A percentile compares a stretch with the other conserved stretches of the same genome.
These are phyloP conservation scores for Mamestra brassicae DNA, from an alignment of 2,888 invertebrate genomes.

Conservation along the genomic window DNA sequence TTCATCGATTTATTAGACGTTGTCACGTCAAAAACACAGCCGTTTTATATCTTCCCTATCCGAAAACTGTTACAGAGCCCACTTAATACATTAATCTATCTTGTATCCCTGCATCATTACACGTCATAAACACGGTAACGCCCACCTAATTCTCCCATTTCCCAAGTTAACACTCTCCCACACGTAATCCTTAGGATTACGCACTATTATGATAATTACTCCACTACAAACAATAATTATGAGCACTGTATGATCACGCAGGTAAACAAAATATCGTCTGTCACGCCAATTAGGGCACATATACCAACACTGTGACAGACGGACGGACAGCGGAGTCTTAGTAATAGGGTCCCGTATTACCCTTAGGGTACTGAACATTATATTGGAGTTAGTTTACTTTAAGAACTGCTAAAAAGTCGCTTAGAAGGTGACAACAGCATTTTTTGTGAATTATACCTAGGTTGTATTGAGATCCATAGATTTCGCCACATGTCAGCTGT, in stretches of 20 bases:
- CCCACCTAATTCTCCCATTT: slow-evolving; percentile 18
- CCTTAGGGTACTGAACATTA: no score
- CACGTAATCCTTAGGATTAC: slow-evolving; percentile 28
- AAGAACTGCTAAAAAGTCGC: no score
- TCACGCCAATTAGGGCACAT: slow-evolving; percentile 42
- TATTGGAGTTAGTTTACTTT: no score
- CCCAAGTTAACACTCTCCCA: slow-evolving; percentile 13
- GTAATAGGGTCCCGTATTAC: no score
- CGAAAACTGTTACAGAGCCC: not conserved
- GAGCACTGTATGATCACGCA: slow-evolving; percentile 32
- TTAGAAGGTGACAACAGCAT: no score
- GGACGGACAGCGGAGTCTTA: no score
- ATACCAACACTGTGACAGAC: not conserved
- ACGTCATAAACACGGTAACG: slow-evolving; percentile 5
- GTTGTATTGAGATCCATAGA: no score
- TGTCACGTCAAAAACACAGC: no score
- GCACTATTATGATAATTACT: slow-evolving; percentile 25
- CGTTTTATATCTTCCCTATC: not conserved
- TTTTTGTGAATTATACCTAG: no score
- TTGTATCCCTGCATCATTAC: slow-evolving; percentile 8
- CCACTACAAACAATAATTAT: slow-evolving; percentile 28
- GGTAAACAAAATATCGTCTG: slow-evolving; percentile 48
- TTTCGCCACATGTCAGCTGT: no score
- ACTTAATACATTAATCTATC: slow-evolving; percentile 6
- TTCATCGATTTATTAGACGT: no score